Conservation (phyloP, 1,140 invertebrate genomes). For the Liolophura sinensis region DNA sequence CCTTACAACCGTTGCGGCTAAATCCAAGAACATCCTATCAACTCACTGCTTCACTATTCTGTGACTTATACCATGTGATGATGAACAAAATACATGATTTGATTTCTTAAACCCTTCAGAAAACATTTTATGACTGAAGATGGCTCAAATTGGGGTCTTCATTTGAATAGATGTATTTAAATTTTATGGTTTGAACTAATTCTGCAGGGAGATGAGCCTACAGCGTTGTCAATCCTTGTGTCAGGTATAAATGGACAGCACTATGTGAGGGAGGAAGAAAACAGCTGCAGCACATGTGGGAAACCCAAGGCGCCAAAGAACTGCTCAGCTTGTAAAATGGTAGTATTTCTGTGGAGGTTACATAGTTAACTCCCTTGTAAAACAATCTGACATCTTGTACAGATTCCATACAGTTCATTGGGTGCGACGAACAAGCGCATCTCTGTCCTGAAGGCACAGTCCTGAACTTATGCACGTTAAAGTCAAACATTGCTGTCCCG, state of each 20-base stretch:
- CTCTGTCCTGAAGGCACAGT: too few relatives aligned
- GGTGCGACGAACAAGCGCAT: too few relatives aligned
- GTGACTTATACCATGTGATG: too few relatives aligned
- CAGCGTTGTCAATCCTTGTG: conserved; percentile 74
- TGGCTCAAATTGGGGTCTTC: background rate
- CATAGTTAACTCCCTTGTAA: background rate
- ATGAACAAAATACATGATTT: background rate
- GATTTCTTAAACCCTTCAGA: background rate
- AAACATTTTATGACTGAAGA: background rate
- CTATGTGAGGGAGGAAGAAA: conserved; percentile 67
- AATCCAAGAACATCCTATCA: too few relatives aligned
- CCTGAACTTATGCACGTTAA: too few relatives aligned
- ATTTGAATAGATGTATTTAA: background rate
- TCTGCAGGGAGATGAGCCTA: conserved; percentile 57
- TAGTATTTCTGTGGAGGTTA: conserved; percentile 15
- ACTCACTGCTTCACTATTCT: background rate
- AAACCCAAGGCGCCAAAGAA: conserved; percentile 87
- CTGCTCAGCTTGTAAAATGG: conserved; percentile 91
- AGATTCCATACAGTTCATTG: too few relatives aligned
- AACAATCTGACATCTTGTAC: background rate
- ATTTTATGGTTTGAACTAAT: background rate
- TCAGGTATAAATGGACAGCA: conserved; percentile 86
- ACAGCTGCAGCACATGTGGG: conserved; percentile 84
- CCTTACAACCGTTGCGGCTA: too few relatives aligned
- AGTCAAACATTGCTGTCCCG: too few relatives aligned